Percentiles rank a stretch among this genome's conserved stretches.
These are phyloP conservation scores for Percina caprodes DNA, from an alignment of 2,113 vertebrate species.

Conservation along the genomic window DNA sequence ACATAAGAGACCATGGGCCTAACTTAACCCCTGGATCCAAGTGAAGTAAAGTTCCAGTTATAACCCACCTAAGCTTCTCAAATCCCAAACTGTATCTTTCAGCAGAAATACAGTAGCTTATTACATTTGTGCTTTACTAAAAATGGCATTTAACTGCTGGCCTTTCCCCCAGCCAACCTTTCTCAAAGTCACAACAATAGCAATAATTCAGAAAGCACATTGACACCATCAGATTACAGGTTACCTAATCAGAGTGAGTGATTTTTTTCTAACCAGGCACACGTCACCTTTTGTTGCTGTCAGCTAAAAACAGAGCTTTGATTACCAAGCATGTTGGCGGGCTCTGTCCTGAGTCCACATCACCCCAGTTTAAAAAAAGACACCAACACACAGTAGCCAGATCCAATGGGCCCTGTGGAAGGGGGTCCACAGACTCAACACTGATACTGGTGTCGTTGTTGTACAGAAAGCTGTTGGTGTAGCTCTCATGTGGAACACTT, in stretches of 20 bases:
- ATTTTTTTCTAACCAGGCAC: slow-evolving; percentile 44
- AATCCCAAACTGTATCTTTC: slow-evolving; percentile 2
- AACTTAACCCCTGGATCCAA: background rate
- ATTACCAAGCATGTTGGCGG: background rate
- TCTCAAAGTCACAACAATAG: slow-evolving; percentile 56
- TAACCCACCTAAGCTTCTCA: slow-evolving; percentile 1
- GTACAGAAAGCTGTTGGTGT: no score
- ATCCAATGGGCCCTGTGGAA: background rate
- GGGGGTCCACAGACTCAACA: background rate
- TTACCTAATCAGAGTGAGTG: slow-evolving; percentile 70
- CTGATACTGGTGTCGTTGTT: no score
- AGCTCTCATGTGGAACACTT: no score
- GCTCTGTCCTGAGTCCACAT: background rate
- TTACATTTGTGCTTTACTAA: background rate
- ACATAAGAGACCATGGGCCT: no score
- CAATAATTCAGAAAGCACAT: no score
- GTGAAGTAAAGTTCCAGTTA: background rate
- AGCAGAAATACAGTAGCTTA: background rate
- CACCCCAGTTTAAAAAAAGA: background rate
- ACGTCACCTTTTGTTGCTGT: no score
- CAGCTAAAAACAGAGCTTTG: no score
- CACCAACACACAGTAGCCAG: no score
- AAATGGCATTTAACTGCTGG: slow-evolving; percentile 25
- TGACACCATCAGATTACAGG: slow-evolving; percentile 64
- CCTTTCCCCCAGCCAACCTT: slow-evolving; percentile 39